Evolutionary conservation across 1,140 invertebrate species (phyloP).

Genomic region (Drosophila asahinai): DNA sequence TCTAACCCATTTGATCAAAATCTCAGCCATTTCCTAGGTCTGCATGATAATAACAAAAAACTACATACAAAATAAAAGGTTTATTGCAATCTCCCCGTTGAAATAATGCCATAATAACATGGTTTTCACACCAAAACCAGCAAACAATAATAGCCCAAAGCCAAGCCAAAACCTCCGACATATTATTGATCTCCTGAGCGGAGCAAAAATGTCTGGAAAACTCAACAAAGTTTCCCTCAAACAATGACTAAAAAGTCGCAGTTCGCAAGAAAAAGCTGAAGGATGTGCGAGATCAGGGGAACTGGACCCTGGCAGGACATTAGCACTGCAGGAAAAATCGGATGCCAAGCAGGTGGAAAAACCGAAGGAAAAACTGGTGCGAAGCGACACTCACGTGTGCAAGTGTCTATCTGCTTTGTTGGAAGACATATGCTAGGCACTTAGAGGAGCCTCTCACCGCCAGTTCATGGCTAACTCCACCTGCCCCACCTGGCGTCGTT

Average conservation of each 20-base stretch:
- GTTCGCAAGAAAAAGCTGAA: slow-evolving; percentile 19
- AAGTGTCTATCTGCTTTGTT: slow-evolving; percentile 49
- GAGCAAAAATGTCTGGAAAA: slow-evolving; percentile 21
- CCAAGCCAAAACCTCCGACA: neutral
- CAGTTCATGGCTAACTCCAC: slow-evolving; percentile 8
- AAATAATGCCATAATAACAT: slow-evolving; percentile 10
- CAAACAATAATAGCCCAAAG: neutral
- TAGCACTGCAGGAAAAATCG: slow-evolving; percentile 43
- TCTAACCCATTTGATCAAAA: neutral
- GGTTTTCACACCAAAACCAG: neutral
- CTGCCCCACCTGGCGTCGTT: slow-evolving; percentile 25
- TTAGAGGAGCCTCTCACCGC: slow-evolving; percentile 61
- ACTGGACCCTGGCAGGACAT: slow-evolving; percentile 40
- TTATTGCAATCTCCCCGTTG: neutral
- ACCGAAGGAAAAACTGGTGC: slow-evolving; percentile 35
- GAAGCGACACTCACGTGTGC: slow-evolving; percentile 47
- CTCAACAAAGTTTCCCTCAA: slow-evolving; percentile 29
- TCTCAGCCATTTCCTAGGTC: neutral
- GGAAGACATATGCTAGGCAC: slow-evolving; percentile 75
- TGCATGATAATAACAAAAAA: neutral
- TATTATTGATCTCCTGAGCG: slow-evolving; percentile 34
- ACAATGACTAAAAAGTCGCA: slow-evolving; percentile 36
- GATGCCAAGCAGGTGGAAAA: slow-evolving; percentile 37
- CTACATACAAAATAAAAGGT: neutral
- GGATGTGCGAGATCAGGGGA: slow-evolving; percentile 1